Evolutionary conservation across 2,113 vertebrate species (phyloP).

Genomic region (Bucco capensis): DNA sequence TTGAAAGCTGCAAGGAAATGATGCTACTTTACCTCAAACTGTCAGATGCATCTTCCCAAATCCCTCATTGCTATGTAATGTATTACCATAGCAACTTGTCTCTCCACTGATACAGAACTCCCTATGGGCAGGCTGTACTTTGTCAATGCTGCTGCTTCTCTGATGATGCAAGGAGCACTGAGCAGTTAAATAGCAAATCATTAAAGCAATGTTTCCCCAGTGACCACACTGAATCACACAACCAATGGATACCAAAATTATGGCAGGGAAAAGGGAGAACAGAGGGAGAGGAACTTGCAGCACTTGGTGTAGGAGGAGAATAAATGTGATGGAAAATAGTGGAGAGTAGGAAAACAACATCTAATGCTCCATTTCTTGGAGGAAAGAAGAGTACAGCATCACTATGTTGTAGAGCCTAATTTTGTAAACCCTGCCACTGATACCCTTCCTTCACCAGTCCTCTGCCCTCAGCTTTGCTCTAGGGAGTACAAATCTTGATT

Average conservation of each 20-base stretch:
- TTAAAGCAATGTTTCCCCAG: slow-evolving; percentile 40
- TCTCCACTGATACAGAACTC: slow-evolving; percentile 25
- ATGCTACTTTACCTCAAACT: slow-evolving; percentile 50
- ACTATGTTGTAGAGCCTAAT: not conserved
- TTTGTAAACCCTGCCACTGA: not conserved
- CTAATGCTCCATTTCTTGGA: not conserved
- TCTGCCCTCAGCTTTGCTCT: not conserved
- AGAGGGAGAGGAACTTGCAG: not conserved
- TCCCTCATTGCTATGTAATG: slow-evolving; percentile 33
- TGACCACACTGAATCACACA: not conserved
- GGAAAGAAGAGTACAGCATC: not conserved
- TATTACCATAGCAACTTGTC: slow-evolving; percentile 48
- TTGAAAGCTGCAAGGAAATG: slow-evolving; percentile 24
- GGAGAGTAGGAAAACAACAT: not conserved
- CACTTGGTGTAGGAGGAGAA: not conserved
- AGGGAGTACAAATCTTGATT: not conserved
- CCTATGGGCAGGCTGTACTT: slow-evolving; percentile 19
- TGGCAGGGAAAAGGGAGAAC: not conserved
- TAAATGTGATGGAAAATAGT: not conserved
- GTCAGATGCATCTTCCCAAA: slow-evolving; percentile 49
- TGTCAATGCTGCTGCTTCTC: slow-evolving; percentile 25
- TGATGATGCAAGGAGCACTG: slow-evolving; percentile 21
- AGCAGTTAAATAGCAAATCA: slow-evolving; percentile 55
- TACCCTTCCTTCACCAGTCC: not conserved
- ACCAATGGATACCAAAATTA: not conserved